Conservation (phyloP, 2,888 invertebrate genomes). For the Pelosia muscerda region DNA sequence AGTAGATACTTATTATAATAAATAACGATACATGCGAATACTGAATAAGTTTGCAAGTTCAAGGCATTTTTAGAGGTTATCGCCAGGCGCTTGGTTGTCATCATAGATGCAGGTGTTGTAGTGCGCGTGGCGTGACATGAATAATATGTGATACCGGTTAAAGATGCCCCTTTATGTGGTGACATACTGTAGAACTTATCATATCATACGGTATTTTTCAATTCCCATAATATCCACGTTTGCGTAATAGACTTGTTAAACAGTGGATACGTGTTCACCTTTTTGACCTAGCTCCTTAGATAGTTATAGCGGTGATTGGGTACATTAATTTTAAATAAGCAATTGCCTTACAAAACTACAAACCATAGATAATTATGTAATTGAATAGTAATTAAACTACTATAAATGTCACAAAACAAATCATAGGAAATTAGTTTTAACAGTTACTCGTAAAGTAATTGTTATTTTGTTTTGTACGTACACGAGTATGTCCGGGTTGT, state of each 20-base stretch:
- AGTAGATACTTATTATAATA: conserved; percentile 37
- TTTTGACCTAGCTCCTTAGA: conserved; percentile 27
- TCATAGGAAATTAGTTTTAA: conserved; percentile 52
- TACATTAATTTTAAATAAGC: conserved; percentile 24
- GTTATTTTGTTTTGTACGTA: conserved; percentile 49
- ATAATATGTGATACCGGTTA: conserved; percentile 75
- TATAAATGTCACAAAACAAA: conserved; percentile 15
- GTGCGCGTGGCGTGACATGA: conserved; percentile 75
- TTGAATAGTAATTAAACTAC: conserved; percentile 26
- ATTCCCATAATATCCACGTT: conserved; percentile 63
- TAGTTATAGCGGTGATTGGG: conserved; percentile 31
- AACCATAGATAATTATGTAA: conserved; percentile 9
- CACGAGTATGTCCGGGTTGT: conserved; percentile 52
- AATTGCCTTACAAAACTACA: conserved; percentile 19
- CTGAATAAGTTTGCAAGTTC: conserved; percentile 61
- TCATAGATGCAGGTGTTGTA: conserved; percentile 79
- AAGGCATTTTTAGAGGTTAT: conserved; percentile 64
- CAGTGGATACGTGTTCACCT: conserved; percentile 52
- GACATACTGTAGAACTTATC: conserved; percentile 58
- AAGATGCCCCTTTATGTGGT: conserved; percentile 70
- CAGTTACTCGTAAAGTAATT: conserved; percentile 42
- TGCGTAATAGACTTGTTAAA: conserved; percentile 62
- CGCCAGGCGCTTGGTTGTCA: conserved; percentile 67
- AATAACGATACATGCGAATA: conserved; percentile 36
- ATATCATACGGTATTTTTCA: conserved; percentile 58